Evolutionary conservation across 2,797 vertebrate species (phyloP).

Genomic region (Fistularia commersonii): DNA sequence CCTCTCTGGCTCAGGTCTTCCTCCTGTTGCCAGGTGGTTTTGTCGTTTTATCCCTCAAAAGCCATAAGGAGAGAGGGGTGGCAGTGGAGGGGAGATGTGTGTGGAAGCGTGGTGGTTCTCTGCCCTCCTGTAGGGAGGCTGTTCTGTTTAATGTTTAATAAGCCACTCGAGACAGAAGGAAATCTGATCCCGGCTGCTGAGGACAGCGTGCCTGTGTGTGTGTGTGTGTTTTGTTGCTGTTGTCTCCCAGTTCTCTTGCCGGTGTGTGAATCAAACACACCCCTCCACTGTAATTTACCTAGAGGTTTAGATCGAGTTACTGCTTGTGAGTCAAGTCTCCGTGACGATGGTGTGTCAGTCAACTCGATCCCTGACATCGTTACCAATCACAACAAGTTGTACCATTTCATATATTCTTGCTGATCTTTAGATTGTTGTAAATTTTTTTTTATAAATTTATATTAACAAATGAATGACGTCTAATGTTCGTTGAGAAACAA

Average conservation of each 20-base stretch:
- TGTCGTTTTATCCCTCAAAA: conserved; percentile 60
- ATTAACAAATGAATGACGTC: too few species aligned
- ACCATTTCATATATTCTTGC: too few species aligned
- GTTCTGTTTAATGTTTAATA: conserved; percentile 65
- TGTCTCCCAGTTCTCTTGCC: conserved; percentile 19
- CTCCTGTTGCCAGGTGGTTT: conserved; percentile 46
- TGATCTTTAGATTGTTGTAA: too few species aligned
- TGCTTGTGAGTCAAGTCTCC: too few species aligned
- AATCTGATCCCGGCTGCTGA: conserved; percentile 41
- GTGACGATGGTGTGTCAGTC: background rate
- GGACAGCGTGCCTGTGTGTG: conserved; percentile 24
- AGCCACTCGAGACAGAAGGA: conserved; percentile 54
- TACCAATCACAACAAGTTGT: too few species aligned
- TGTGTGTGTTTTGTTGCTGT: conserved; percentile 1
- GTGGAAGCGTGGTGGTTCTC: conserved; percentile 10
- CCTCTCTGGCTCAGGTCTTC: conserved; percentile 31
- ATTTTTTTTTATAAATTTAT: too few species aligned
- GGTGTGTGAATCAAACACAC: conserved; percentile 46
- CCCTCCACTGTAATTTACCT: conserved; percentile 29
- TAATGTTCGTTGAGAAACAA: too few species aligned
- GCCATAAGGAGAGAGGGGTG: conserved; percentile 58
- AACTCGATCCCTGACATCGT: too few species aligned
- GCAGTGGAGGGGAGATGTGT: conserved; percentile 2
- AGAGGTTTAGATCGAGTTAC: background rate
- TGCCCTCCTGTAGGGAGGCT: conserved; percentile 51